These are phyloP conservation scores for Mesocentrotus franciscanus DNA, from an alignment of 53 echinoderm and acorn worm genomes.

Conservation along the genomic window DNA sequence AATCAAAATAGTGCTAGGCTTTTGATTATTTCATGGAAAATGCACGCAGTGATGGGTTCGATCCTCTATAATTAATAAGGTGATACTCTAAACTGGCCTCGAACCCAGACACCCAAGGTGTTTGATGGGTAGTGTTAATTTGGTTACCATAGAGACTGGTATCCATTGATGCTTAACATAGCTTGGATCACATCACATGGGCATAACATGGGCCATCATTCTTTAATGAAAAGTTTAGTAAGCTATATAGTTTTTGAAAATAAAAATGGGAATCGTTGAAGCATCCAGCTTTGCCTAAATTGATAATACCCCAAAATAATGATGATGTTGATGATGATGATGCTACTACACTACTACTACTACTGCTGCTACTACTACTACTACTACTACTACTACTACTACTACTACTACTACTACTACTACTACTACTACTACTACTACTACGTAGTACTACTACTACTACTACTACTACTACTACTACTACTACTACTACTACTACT, in stretches of 20 bases:
- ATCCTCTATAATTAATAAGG: not conserved
- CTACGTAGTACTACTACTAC: too few species aligned
- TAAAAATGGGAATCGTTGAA: too few species aligned
- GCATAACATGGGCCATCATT: not conserved
- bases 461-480: conserved; percentile 34
- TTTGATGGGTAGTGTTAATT: not conserved
- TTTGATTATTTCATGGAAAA: not conserved
- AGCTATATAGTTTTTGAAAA: too few species aligned
- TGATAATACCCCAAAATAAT: not conserved
- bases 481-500: conserved; percentile 23
- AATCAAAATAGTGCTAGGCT: too few species aligned
- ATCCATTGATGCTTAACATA: not conserved
- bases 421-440: not conserved
- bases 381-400: conserved; percentile 41
- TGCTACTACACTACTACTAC: too few species aligned
- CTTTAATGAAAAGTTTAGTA: not conserved
- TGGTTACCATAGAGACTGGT: not conserved
- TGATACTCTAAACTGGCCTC: not conserved
- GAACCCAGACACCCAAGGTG: not conserved
- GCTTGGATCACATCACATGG: not conserved
- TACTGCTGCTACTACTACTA: not conserved
- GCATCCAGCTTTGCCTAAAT: too few species aligned
- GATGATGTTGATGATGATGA: too few species aligned
- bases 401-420: conserved; percentile 40
- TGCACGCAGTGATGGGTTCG: not conserved